Evolutionary conservation across 1,140 invertebrate species (phyloP).

Genomic region (Diploscapter pachys): DNA sequence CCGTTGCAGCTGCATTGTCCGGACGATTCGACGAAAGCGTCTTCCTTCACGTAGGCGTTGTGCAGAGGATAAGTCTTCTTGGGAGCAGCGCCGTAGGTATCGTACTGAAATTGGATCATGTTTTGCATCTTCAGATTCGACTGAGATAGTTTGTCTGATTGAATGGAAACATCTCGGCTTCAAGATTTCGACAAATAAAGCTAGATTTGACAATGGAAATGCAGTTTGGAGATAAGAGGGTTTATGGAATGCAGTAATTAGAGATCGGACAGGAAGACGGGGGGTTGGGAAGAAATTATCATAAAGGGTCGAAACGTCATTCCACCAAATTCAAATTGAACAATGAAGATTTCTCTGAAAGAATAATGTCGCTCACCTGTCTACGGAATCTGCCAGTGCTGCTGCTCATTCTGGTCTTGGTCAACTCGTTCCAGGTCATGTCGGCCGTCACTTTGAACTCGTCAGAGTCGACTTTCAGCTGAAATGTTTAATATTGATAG

Average conservation of each 20-base stretch:
- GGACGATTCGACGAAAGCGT: slow-evolving; percentile 43
- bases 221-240: too few species aligned
- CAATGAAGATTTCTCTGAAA: too few species aligned
- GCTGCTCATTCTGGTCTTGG: slow-evolving; percentile 14
- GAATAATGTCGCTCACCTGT: background rate
- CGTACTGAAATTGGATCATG: background rate
- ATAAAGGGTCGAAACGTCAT: too few species aligned
- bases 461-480: slow-evolving; percentile 52
- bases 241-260: too few species aligned
- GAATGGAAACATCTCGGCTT: background rate
- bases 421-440: slow-evolving; percentile 48
- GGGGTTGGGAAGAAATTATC: background rate
- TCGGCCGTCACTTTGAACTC: slow-evolving; percentile 52
- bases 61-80: slow-evolving; percentile 51
- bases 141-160: background rate
- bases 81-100: slow-evolving; percentile 6
- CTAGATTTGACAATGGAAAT: background rate
- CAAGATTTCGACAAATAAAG: background rate
- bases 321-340: too few species aligned
- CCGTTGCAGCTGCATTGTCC: slow-evolving; percentile 51
- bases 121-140: background rate
- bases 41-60: slow-evolving; percentile 49
- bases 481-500: slow-evolving; percentile 20
- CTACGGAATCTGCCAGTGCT: background rate
- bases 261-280: background rate